phyloP scores from a whole-genome alignment of 2,113 vertebrate genomes.

The Nycticebus coucang region DNA sequence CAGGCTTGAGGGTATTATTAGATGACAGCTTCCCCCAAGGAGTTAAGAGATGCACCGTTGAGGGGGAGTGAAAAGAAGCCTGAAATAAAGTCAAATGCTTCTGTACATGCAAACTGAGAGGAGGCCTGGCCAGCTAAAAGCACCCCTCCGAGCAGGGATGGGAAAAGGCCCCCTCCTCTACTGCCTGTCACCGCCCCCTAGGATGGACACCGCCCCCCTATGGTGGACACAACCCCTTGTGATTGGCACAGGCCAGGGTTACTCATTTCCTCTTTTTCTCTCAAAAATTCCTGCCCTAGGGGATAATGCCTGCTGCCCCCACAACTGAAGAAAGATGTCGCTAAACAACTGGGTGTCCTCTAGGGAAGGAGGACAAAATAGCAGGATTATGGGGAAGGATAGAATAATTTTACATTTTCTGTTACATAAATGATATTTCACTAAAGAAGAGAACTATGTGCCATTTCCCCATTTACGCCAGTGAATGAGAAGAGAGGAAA shows the following conservation, averaged over 20 bases:
- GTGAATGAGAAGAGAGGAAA: neutral
- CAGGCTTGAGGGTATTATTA: neutral
- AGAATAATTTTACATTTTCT: conserved; percentile 34
- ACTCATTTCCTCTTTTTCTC: neutral
- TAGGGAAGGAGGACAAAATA: neutral
- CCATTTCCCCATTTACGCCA: neutral
- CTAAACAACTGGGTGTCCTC: neutral
- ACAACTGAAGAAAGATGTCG: neutral
- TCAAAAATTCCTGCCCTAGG: neutral
- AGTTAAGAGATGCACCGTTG: neutral
- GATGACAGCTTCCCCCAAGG: neutral
- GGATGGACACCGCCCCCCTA: neutral
- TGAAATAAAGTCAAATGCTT: neutral
- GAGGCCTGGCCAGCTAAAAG: neutral
- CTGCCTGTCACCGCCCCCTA: neutral
- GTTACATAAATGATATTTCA: conserved; percentile 39
- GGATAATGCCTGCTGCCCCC: neutral
- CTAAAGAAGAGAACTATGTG: neutral
- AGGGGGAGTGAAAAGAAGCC: neutral
- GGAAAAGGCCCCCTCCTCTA: neutral
- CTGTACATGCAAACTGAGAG: neutral
- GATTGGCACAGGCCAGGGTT: neutral
- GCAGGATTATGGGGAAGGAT: neutral
- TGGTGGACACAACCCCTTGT: neutral
- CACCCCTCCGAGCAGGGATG: neutral